Evolutionary conservation across 2,797 vertebrate genomes (phyloP), one percentile per base, ranked within the genome.

Genomic region (Aldrovandia affinis): DNA sequence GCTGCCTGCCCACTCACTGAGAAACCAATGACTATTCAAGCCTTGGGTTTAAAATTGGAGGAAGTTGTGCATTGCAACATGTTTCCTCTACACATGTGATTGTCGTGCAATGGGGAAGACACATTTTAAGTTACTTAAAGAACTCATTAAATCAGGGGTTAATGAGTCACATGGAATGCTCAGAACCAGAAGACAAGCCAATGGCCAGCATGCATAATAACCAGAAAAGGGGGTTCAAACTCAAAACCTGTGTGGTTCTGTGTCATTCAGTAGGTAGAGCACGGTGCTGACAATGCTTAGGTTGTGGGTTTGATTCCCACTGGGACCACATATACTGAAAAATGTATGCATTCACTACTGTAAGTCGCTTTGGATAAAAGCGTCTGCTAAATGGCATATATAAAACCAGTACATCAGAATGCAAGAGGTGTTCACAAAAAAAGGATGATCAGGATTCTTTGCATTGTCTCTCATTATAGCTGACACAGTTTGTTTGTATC

Each of bases 41-140:
- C 36, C 70, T 25, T 44, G 70, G 42, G 70, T 75, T 75, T 75
- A 15, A 75, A 75, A 75, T 75, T 7, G 7, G 70, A 75, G 39
- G 70, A 75, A 44, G 70, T 6, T 25, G 8, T 3, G 14, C 1
- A 36, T 33, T 25, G 36, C 44, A 5, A 3, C 18, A 25, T 18
- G 20, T 73, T 4, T 7, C 33, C 15, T 73, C 36, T 12, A 15
- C 15, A 42, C 18, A 57, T 20, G 12, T 7, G 12, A 15, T 57
- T 73, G 33, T 28, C 4, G 20, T 42, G 68, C 4, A 73, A 73
- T 39, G 33, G 39, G 68, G 36, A 68, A 39, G 68, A 73, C 33
- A 73, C 5, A 33, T 25, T 73, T 39, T 73, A 8, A 73, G 33
- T 8, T 39, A 1, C 6, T 36, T 73, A 14, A 22, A 36, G 42